Base-by-base conservation (phyloP, 2,113 vertebrate species). In the Leucosticte australis region DNA sequence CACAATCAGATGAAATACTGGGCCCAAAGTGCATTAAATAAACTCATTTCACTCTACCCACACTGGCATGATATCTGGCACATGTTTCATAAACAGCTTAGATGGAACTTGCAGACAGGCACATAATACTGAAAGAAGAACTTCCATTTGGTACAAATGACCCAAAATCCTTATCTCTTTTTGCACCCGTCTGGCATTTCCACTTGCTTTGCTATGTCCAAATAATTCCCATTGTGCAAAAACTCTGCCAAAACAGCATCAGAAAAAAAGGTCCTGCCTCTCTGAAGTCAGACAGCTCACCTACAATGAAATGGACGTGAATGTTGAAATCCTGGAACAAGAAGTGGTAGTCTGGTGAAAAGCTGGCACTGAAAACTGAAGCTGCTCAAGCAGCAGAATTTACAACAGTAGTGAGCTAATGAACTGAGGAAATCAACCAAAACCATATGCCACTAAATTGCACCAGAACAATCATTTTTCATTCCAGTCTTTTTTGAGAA, bases 1-100 rank as follows among this genome's bases (percentile, higher is more conserved):
- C 81, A 89, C 22, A 67, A 20, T 4, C 12, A 59, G 33, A 42
- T 75, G 31, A 74, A 89, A 73, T 46, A 70, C 3, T 63, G 31
- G 28, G 20, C 19, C 27, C 11, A 35, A 70, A 59, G 30, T 8
- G 3, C 27, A 56, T 49, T 77, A 77, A 88, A 80, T 62, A 75
- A 86, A 59, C 18, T 26, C n/a, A 75, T 28, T 75, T 81, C 18
- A 57, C 18, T 50, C 28, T 19, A 70, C 8, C 22, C 35, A 59
- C 12, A 4, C 24, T 2, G 7, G 13, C 15, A 26, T 30, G 21
- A 2, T 46, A 70, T 16, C 31, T 60, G 27, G 30, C 50, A 79
- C 21, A 27, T 0, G 0, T 22, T 10, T 15, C 33, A 30, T 55
- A 46, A 35, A 77, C 4, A 74, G 17, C 55, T 79, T 60, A 26